Evolutionary conservation across 2,888 invertebrate species (phyloP).

Genomic region (Fragum fragum): DNA sequence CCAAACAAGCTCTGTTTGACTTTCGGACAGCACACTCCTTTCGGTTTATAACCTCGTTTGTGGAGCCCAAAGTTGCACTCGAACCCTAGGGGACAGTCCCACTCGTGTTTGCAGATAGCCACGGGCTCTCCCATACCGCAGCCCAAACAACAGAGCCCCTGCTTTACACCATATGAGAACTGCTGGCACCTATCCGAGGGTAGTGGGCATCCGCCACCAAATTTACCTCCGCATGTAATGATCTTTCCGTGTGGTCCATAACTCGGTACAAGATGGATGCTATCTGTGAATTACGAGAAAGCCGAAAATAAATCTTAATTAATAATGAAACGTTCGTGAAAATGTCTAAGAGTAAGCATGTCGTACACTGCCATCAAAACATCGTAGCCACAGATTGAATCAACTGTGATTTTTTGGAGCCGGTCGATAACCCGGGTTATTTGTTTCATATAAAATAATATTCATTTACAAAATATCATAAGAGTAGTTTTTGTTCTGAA

Average conservation of each 20-base stretch:
- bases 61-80: conserved; percentile 1
- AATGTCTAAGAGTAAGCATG: too few relatives aligned
- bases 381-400: too few relatives aligned
- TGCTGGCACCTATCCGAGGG: conserved; percentile 1
- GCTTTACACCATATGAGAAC: conserved; percentile 1
- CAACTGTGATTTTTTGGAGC: too few relatives aligned
- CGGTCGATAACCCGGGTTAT: too few relatives aligned
- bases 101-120: conserved; percentile 7
- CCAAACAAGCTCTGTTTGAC: background rate
- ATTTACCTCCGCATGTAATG: background rate
- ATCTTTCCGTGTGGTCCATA: background rate
- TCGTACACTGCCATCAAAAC: too few relatives aligned
- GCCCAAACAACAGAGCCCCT: conserved; percentile 16
- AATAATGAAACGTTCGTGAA: too few relatives aligned
- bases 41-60: background rate
- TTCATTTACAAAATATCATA: too few relatives aligned
- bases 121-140: conserved; percentile 11
- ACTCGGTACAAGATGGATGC: background rate
- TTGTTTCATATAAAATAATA: too few relatives aligned
- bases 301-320: too few relatives aligned
- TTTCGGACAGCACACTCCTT: conserved; percentile 20
- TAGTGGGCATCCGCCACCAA: background rate
- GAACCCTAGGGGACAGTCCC: conserved; percentile 19
- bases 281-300: too few relatives aligned
- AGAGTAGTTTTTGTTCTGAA: too few relatives aligned